Evolutionary conservation across 2,797 vertebrate species (phyloP), one percentile per base, ranked within the genome.

Genomic region (Gouania willdenowi): DNA sequence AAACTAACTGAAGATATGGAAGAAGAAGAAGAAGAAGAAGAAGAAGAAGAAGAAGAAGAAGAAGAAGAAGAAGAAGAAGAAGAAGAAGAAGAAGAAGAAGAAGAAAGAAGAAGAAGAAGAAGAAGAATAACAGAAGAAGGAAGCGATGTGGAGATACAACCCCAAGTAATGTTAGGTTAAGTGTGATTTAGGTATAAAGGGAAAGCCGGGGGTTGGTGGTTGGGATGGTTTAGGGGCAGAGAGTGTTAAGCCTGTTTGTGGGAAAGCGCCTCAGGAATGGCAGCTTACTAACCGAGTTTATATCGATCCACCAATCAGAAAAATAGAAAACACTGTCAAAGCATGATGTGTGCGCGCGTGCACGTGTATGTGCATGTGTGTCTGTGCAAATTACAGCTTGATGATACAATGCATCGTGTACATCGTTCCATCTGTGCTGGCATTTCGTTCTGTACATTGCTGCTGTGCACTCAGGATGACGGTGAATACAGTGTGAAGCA

Each of bases 261-360:
- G 79, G 79, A 84, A 82, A 81, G 38, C 36, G 82, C 83, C 80
- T 82, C 41, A 59, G 79, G 75, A 75, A 60, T 52, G 70, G 53
- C 41, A 54, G 65, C 65, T 68, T 65, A 38, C 62, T 69, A 75
- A 75, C 55, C 64, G 71, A 75, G 44, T 71, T 75, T 41, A 16
- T 82, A 86, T 79, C 70, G 83, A 87, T 84, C 64, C 48, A 64
- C 38, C 52, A 49, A 67, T 79, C 66, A 62, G 57, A 66, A 47
- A 65, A 71, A 68, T 73, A 39, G 65, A 71, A 68, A 73, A 34
- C 47, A 48, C 34, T 5, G 41, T 46, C 35, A 32, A 49, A 46
- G 56, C 66, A 35, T 54, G 65, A 46, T 53, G 50, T 31, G 40
- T 34, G 28, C 33, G 30, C 37, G 7, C 41, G 7, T 47, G 33